Evolutionary conservation across 2,797 vertebrate genomes (phyloP).

Genomic region (Adrianichthys oophorus): DNA sequence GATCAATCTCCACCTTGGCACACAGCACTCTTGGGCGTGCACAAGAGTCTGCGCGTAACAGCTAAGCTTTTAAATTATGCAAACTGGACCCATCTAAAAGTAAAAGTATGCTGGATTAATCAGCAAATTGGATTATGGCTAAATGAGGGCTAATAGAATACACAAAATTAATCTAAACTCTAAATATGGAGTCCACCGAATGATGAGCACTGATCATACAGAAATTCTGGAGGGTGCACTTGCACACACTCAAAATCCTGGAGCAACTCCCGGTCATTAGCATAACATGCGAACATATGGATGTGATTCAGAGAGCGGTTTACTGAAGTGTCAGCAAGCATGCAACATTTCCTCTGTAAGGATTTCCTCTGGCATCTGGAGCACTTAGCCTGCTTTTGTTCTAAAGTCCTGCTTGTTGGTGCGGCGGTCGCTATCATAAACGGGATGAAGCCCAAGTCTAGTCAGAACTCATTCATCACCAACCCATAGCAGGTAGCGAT

Average conservation of each 20-base stretch:
- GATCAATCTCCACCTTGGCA: conserved; percentile 74
- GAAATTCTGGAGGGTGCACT: background rate
- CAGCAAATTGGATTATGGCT: conserved; percentile 46
- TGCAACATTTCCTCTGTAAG: conserved; percentile 45
- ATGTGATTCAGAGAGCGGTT: conserved; percentile 49
- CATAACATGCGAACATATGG: conserved; percentile 63
- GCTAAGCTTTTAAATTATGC: conserved; percentile 58
- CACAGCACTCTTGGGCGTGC: conserved; percentile 27
- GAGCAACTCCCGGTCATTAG: conserved; percentile 44
- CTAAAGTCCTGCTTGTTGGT: conserved; percentile 12
- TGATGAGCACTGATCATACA: conserved; percentile 1
- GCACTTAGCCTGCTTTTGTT: conserved; percentile 25
- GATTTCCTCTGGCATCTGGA: conserved; percentile 44
- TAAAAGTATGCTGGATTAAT: conserved; percentile 47
- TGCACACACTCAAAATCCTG: conserved; percentile 1
- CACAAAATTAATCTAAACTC: conserved; percentile 2
- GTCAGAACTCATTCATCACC: background rate
- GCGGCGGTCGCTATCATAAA: background rate
- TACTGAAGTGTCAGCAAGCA: conserved; percentile 42
- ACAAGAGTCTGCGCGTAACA: conserved; percentile 27
- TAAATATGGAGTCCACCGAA: background rate
- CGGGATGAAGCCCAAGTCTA: background rate
- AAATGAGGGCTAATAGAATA: conserved; percentile 33
- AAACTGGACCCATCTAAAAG: conserved; percentile 47
- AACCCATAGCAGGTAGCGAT: background rate